These are phyloP conservation scores for Xiphorhynchus erythropygius DNA, from an alignment of 2,797 vertebrate genomes.

Conservation along the genomic window DNA sequence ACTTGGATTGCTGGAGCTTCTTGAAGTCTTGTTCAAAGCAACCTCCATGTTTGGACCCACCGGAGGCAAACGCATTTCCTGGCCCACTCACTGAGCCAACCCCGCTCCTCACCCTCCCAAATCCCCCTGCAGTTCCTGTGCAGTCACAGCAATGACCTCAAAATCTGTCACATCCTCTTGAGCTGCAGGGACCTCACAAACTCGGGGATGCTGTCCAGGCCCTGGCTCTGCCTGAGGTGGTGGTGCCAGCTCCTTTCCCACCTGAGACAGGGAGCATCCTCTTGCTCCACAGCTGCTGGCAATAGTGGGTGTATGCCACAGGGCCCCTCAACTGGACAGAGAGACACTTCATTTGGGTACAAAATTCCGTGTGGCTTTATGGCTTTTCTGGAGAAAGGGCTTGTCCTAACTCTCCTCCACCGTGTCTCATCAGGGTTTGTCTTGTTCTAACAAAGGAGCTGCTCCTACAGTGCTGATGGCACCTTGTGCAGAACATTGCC, in stretches of 20 bases:
- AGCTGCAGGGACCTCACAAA: neutral
- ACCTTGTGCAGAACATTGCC: accelerated
- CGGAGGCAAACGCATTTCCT: neutral
- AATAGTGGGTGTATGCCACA: accelerated
- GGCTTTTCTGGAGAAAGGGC: neutral
- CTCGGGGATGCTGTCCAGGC: accelerated
- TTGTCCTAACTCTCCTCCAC: neutral
- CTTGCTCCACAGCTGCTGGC: accelerated
- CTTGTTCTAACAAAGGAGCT: neutral
- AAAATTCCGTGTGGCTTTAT: accelerated
- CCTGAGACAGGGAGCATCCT: neutral
- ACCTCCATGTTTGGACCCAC: neutral
- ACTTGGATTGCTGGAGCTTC: neutral
- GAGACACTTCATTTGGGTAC: neutral
- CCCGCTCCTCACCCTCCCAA: neutral
- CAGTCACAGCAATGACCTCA: neutral
- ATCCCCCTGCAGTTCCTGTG: accelerated
- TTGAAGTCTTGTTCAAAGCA: neutral
- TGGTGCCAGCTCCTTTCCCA: accelerated
- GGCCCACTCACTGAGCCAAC: neutral
- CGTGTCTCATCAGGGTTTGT: neutral
- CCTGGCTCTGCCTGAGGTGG: neutral
- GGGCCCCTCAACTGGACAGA: neutral
- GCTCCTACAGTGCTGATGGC: neutral
- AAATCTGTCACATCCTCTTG: accelerated